These are phyloP conservation scores for Omphaloscelis lunosa DNA, from an alignment of 2,888 invertebrate species.

Conservation along the genomic window DNA sequence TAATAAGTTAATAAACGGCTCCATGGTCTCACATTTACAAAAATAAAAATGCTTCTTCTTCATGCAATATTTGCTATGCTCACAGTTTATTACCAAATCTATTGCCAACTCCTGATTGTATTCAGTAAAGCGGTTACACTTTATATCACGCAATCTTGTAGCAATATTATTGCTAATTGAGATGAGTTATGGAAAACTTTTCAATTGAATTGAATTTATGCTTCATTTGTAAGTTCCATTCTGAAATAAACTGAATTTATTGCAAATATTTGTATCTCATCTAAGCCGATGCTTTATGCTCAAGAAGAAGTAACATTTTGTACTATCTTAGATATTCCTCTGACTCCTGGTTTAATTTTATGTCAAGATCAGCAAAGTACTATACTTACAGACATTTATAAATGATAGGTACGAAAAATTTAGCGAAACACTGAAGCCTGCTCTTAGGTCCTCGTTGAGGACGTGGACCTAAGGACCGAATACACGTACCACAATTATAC, in stretches of 20 bases:
- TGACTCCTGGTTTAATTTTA: neutral
- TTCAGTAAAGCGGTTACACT: slow-evolving; percentile 8
- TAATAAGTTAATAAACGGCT: too few species aligned
- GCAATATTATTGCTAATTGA: slow-evolving; percentile 6
- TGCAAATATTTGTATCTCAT: neutral
- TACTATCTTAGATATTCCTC: neutral
- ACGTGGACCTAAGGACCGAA: too few species aligned
- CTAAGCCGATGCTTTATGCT: neutral
- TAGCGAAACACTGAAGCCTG: neutral
- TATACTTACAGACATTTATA: neutral
- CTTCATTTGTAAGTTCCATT: neutral
- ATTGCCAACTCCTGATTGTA: slow-evolving; percentile 45
- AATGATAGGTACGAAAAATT: neutral
- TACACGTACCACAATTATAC: too few species aligned
- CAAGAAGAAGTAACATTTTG: neutral
- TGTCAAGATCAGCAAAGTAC: neutral
- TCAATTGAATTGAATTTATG: slow-evolving; percentile 4
- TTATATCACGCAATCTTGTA: slow-evolving; percentile 12
- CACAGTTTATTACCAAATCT: slow-evolving; percentile 32
- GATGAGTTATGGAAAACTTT: slow-evolving; percentile 11
- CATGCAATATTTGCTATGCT: slow-evolving; percentile 42
- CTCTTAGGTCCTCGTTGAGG: too few species aligned
- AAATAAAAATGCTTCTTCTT: too few species aligned
- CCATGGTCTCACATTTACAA: too few species aligned
- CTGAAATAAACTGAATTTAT: slow-evolving; percentile 1